Evolutionary conservation across 2,888 invertebrate genomes (phyloP), one percentile per base, ranked within the genome.

Genomic region (Gymnosoma rotundatum): DNA sequence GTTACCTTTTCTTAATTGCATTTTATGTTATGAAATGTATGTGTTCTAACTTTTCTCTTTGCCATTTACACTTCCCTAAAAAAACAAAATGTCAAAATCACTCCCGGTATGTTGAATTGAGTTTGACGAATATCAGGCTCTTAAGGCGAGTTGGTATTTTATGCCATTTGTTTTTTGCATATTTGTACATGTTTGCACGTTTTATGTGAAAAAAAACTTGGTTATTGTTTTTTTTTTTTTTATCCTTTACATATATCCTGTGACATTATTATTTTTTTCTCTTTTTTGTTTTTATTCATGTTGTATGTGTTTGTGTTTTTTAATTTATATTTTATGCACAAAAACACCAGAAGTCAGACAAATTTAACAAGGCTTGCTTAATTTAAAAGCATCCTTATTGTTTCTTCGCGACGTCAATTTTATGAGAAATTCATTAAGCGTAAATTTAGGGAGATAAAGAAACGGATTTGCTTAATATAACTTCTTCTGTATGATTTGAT

Each of bases 191-290:
- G 61, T 67, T 64, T 69, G 52, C 58, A 72, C 58, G 79, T 73
- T 72, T 79, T 58, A 52, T 70, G 14, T 42, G 50, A 76, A 76
- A 63, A 56, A 36, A 73, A 36, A 73, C 38, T 48, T 63, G 58
- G 60, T 74, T 60, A 52, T 74, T 83, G 38, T 67, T 75, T 7
- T 61, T 74, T 42, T 42, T 50, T 9, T 64, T 61, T 61, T 75
- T 74, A 76, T 78, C 81, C 76, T 81, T 73, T 79, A 20, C 50
- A 72, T 56, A 84, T 84, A 84, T 81, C 78, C 84, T 84, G 84
- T 84, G 84, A 81, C 81, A 81, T 81, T 78, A 63, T 78, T 76
- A 58, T 73, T 79, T 66, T 8, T 42, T 63, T 61, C 36, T 36
- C 21, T 2, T 61, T 80, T 42, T 60, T 74, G 50, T 58, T 78